phyloP scores from a whole-genome alignment of 2,113 vertebrate species.

The Galeopterus variegatus region DNA sequence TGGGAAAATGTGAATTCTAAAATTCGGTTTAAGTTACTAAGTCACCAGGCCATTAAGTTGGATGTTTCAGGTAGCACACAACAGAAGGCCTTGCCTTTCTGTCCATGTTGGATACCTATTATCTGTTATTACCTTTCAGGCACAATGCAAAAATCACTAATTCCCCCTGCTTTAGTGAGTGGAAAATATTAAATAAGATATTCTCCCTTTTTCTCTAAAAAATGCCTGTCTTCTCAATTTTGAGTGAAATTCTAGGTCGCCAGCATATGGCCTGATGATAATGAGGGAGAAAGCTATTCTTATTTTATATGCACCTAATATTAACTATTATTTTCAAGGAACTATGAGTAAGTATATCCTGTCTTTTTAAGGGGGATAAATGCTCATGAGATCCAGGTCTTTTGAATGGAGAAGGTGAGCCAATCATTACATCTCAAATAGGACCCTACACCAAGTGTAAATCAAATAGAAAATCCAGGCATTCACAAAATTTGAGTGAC shows the following conservation, averaged over 20 bases:
- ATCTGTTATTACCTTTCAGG: not conserved
- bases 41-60: not conserved
- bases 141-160: not conserved
- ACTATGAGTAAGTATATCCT: not conserved
- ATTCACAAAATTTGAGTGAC: not conserved
- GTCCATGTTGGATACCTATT: not conserved
- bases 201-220: not conserved
- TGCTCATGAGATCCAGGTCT: not conserved
- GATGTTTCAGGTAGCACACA: not conserved
- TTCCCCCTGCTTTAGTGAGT: not conserved
- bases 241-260: not conserved
- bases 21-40: not conserved
- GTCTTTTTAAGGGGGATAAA: not conserved
- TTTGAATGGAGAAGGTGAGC: not conserved
- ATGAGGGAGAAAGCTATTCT: not conserved
- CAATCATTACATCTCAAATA: not conserved
- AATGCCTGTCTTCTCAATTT: not conserved
- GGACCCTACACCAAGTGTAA: not conserved
- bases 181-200: not conserved
- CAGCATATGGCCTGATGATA: not conserved
- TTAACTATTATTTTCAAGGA: not conserved
- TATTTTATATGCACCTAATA: not conserved
- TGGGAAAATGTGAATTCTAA: not conserved
- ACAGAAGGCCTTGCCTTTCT: not conserved
- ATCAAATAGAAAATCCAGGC: not conserved